These are phyloP conservation scores for Zelleria hepariella DNA, from an alignment of 2,888 invertebrate species.

Conservation along the genomic window DNA sequence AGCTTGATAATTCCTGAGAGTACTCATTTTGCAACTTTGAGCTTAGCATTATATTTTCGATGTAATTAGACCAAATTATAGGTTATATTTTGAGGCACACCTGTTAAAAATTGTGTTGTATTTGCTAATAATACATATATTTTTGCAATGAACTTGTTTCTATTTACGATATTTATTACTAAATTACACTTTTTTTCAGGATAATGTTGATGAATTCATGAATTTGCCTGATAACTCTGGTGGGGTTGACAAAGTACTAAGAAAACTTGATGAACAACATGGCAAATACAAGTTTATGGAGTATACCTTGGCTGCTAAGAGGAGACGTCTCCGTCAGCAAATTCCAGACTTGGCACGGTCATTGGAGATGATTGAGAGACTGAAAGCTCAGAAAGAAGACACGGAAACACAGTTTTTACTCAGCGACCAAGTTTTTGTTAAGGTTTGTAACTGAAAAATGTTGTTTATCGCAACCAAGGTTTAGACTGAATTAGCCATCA, in stretches of 20 bases:
- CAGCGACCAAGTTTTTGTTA: conserved; percentile 91
- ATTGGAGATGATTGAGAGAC: conserved; percentile 90
- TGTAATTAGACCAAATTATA: conserved; percentile 3
- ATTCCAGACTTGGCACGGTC: conserved; percentile 96
- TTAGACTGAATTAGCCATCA: neutral
- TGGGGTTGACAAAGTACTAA: conserved; percentile 88
- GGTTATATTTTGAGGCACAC: conserved; percentile 5
- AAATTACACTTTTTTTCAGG: conserved; percentile 61
- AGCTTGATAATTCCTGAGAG: too few relatives aligned
- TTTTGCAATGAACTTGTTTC: neutral
- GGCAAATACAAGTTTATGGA: conserved; percentile 99
- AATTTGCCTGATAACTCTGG: conserved; percentile 83
- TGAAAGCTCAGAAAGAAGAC: conserved; percentile 84
- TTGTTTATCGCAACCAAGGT: neutral
- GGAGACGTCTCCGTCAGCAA: conserved; percentile 88
- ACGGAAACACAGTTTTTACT: conserved; percentile 91
- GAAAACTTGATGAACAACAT: conserved; percentile 91
- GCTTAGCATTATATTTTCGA: neutral
- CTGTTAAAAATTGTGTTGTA: neutral
- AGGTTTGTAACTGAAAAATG: conserved; percentile 34
- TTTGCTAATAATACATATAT: neutral
- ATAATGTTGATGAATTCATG: conserved; percentile 97
- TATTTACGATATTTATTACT: neutral
- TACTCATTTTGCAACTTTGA: too few relatives aligned
- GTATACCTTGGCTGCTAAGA: conserved; percentile 88